A percentile compares a stretch with the other conserved stretches of the same genome.
phyloP scores from a whole-genome alignment of 1,140 invertebrate species.

The Schmidtea mediterranea region DNA sequence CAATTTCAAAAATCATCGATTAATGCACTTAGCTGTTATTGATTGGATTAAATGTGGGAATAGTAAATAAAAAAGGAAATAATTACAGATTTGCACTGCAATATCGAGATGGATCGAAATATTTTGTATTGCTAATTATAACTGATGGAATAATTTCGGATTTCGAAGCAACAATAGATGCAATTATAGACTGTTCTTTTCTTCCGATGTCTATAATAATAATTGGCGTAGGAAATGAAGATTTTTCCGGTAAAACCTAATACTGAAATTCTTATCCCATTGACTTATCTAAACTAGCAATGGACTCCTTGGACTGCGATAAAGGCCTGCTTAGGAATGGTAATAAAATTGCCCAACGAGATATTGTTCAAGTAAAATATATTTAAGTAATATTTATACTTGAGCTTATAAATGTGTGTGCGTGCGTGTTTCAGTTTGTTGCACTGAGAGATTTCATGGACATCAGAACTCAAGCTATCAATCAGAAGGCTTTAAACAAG shows the following conservation, averaged over 20 bases:
- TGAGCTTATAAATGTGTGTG: not conserved
- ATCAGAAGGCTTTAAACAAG: too few species aligned
- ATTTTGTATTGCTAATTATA: constrained; percentile 37
- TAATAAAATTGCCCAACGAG: constrained; percentile 30
- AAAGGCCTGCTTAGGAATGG: constrained; percentile 28
- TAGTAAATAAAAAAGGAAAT: too few species aligned
- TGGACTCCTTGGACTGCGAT: constrained; percentile 36
- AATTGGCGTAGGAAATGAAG: constrained; percentile 34
- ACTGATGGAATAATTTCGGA: constrained; percentile 42
- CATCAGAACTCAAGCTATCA: too few species aligned
- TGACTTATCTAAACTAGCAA: constrained; percentile 13
- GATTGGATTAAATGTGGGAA: too few species aligned
- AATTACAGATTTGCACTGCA: constrained; percentile 9
- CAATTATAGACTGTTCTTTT: constrained; percentile 30
- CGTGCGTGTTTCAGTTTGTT: too few species aligned
- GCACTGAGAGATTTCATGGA: too few species aligned
- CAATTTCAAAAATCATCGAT: too few species aligned
- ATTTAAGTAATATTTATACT: too few species aligned
- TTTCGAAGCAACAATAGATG: constrained; percentile 35
- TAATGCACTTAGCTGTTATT: too few species aligned
- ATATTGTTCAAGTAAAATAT: constrained; percentile 30
- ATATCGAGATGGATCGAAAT: constrained; percentile 30
- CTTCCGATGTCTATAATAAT: constrained; percentile 37
- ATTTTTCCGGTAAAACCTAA: constrained; percentile 15
- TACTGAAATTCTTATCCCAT: too few species aligned